These are phyloP conservation scores for Scaptomyza polygonia DNA, from an alignment of 2,888 invertebrate genomes.

Conservation along the genomic window DNA sequence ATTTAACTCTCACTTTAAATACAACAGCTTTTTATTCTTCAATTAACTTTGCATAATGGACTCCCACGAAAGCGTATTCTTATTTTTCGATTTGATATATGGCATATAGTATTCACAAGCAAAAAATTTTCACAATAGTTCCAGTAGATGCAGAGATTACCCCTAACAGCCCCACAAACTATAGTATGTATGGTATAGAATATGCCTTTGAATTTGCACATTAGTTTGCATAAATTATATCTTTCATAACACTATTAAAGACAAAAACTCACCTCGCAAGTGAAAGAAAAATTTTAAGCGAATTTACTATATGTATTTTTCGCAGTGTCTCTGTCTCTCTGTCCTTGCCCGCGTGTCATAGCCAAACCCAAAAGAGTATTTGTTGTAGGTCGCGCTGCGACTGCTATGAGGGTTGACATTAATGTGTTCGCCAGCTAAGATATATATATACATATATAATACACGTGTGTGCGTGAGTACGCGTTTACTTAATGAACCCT, in stretches of 20 bases:
- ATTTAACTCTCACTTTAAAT: too few species aligned
- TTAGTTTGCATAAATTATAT: background rate
- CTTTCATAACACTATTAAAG: background rate
- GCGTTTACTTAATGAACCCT: slow-evolving; percentile 25
- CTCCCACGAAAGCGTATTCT: too few species aligned
- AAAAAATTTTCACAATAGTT: too few species aligned
- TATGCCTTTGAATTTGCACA: too few species aligned
- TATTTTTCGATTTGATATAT: too few species aligned
- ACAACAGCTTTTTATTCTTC: too few species aligned
- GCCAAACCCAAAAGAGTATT: background rate
- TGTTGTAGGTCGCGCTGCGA: slow-evolving; percentile 7
- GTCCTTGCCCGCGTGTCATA: background rate
- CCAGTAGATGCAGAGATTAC: too few species aligned
- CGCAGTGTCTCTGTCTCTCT: background rate
- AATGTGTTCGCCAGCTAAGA: slow-evolving; percentile 1
- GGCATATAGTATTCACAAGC: too few species aligned
- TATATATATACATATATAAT: background rate
- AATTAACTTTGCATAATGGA: too few species aligned
- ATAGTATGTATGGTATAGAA: too few species aligned
- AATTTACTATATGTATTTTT: slow-evolving; percentile 5
- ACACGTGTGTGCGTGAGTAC: background rate
- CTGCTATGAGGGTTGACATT: slow-evolving; percentile 17
- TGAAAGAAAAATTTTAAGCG: background rate
- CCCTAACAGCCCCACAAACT: too few species aligned
- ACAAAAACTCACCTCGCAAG: background rate